A percentile compares a stretch with the other conserved stretches of the same genome.
phyloP scores from a whole-genome alignment of 2,888 invertebrate species.

The Caenorhabditis angaria region DNA sequence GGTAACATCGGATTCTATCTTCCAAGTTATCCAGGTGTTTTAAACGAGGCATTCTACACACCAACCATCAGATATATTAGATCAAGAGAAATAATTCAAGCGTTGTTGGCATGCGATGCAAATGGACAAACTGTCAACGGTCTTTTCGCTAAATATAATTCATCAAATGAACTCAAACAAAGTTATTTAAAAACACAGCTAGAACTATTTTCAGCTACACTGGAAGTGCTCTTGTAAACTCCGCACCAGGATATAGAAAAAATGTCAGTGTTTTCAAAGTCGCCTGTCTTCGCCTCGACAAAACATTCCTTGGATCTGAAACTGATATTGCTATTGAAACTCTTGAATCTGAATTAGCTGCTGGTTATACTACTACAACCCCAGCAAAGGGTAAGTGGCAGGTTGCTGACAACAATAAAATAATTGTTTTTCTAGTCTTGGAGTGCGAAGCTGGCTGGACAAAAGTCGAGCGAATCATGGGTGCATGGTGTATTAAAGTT shows the following conservation, averaged over 20 bases:
- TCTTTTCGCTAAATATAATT: not conserved
- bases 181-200: not conserved
- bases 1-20: conserved; percentile 16
- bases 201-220: conserved; percentile 10
- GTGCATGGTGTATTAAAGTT: too few relatives aligned
- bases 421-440: too few relatives aligned
- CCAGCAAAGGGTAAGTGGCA: not conserved
- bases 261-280: conserved; percentile 12
- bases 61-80: conserved; percentile 32
- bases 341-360: not conserved
- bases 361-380: not conserved
- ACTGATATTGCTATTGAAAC: not conserved
- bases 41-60: conserved; percentile 27
- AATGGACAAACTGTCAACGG: conserved; percentile 15
- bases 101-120: conserved; percentile 23
- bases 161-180: not conserved
- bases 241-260: not conserved
- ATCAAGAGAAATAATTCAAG: conserved; percentile 8
- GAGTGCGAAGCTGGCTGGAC: too few relatives aligned
- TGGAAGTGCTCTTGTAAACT: conserved; percentile 13
- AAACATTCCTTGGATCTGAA: conserved; percentile 1
- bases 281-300: conserved; percentile 25
- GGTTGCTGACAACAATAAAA: too few relatives aligned
- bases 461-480: too few relatives aligned
- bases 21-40: conserved; percentile 12